These are phyloP conservation scores for Chrysocyon brachyurus DNA, from an alignment of 2,797 vertebrate species.

Conservation along the genomic window DNA sequence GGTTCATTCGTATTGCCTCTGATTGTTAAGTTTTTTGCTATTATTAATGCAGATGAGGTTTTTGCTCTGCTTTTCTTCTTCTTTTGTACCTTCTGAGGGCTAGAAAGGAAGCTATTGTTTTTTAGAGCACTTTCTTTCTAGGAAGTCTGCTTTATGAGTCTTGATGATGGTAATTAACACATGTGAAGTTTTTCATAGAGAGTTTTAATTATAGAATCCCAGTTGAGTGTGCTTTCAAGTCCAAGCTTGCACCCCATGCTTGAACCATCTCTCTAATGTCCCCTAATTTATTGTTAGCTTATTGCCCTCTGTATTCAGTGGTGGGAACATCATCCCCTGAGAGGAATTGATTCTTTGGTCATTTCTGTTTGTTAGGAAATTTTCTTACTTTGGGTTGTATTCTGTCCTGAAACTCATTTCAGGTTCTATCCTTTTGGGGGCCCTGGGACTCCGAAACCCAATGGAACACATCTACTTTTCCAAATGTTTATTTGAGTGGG, in stretches of 20 bases:
- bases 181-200: constrained; percentile 58
- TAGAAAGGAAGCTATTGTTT: constrained; percentile 50
- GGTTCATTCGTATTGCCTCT: not conserved
- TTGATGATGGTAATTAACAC: constrained; percentile 62
- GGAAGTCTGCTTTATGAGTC: constrained; percentile 69
- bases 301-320: not conserved
- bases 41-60: constrained; percentile 33
- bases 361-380: constrained; percentile 12
- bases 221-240: constrained; percentile 36
- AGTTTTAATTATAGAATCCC: constrained; percentile 62
- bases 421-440: not conserved
- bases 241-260: not conserved
- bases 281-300: not conserved
- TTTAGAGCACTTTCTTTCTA: constrained; percentile 69
- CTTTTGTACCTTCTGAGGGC: constrained; percentile 52
- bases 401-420: constrained; percentile 29
- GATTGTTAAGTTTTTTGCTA: not conserved
- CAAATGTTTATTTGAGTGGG: not conserved
- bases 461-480: not conserved
- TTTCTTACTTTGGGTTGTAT: not conserved
- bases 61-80: not conserved
- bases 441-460: not conserved
- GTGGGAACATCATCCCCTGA: not conserved
- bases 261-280: not conserved
- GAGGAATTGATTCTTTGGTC: constrained; percentile 25